Base-by-base conservation (phyloP, 64 coral and sea anemone species). In the Stichodactyla helianthus region DNA sequence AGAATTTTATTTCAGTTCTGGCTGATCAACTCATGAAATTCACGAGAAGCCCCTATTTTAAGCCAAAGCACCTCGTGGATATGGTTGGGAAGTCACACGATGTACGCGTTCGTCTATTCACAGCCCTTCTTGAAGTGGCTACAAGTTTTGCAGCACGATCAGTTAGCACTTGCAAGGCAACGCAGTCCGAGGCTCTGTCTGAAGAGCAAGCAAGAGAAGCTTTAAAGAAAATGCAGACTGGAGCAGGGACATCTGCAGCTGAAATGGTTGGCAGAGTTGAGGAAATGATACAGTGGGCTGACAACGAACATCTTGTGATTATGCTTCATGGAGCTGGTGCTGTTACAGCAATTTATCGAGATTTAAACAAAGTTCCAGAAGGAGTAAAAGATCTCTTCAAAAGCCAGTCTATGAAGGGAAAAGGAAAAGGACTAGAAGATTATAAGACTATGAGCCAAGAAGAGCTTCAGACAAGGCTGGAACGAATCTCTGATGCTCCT, bases 1-100 rank as follows among this genome's bases (percentile, higher is more conserved):
- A 98, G 20, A 94, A 53, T 55, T 98, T 98, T 53, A 23, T 94
- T 11, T 31, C 88, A 51, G 92, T 98, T 4, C 86, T 98, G 35
- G 92, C 95, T 50, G 83, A 94, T 71, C 95, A 98, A 27, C 89
- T 98, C 5, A 50, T 90, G 76, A 89, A 94, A 52, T 98, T 94
- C 79, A 89, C 95, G 14, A 82, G 83, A 54, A 92, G 95, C 53
- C 83, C 86, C 5, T 98, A 85, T 84, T 87, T 98, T 10, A 88
- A 89, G 8, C 88, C 89, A 31, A 1, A 31, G 1, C 0, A 31
- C 1, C 28, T 31, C 0, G 28, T 0, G 1, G 0, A 31, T 31
- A 31, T 31, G 28, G 1, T 31, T 0, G 35, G 35, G 1, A 61
- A 54, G 20, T 76, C 83, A 0, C 92, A 89, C 52, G 92, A 91